Evolutionary conservation across 2,113 vertebrate species (phyloP).

Genomic region (Ceyx melanurus): DNA sequence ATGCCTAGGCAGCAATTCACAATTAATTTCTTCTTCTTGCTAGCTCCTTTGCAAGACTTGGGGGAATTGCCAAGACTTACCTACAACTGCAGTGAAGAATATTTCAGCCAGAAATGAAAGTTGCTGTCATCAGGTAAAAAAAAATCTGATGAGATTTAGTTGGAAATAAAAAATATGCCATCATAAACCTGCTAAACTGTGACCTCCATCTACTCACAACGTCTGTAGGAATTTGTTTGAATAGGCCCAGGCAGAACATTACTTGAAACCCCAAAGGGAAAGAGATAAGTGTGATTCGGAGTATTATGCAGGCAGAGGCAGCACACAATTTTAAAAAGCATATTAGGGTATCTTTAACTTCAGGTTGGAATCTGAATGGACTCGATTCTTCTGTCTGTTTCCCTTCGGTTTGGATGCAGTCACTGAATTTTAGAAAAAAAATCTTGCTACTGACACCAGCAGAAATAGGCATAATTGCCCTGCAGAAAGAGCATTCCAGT

Average conservation of each 20-base stretch:
- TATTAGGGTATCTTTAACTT: conserved; percentile 41
- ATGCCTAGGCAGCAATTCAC: conserved; percentile 62
- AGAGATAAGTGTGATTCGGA: conserved; percentile 27
- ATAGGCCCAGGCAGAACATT: conserved; percentile 19
- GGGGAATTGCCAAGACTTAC: conserved; percentile 65
- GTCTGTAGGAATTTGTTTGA: conserved; percentile 1
- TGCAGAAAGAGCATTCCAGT: not conserved
- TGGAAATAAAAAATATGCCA: conserved; percentile 61
- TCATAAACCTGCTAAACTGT: conserved; percentile 53
- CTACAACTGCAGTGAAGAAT: conserved; percentile 55
- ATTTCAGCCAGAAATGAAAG: conserved; percentile 31
- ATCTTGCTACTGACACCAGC: not conserved
- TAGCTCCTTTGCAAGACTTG: conserved; percentile 67
- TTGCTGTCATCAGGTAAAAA: conserved; percentile 62
- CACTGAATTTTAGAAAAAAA: not conserved
- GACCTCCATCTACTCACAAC: not conserved
- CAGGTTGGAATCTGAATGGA: not conserved
- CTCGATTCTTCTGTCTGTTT: not conserved
- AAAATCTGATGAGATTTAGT: conserved; percentile 58
- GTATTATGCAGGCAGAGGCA: conserved; percentile 16
- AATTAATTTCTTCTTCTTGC: conserved; percentile 60
- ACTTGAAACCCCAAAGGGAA: conserved; percentile 37
- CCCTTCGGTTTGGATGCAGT: not conserved
- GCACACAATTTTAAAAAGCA: conserved; percentile 31
- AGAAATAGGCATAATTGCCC: not conserved